Base-by-base conservation (phyloP, 37 sponge, comb jelly and placozoan species). In the Haliclona indistincta region DNA sequence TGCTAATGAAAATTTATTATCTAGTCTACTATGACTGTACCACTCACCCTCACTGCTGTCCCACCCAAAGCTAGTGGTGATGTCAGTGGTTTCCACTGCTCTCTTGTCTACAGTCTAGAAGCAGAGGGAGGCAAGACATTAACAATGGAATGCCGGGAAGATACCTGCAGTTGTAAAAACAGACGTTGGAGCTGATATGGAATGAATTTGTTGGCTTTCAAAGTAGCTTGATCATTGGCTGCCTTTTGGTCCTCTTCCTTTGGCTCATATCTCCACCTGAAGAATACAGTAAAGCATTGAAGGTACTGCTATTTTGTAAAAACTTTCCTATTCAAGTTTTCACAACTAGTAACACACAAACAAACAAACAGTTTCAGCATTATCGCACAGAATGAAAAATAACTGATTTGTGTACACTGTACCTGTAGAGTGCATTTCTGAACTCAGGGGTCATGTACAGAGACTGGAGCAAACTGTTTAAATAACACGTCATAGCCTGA, bases 381-480 rank as follows among this genome's bases (percentile, higher is more conserved):
- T 61, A 22, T 61, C 22, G 2, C 4, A 2, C 39, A 40, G 45
- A 13, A 3, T 1, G n/a, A n/a, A n/a, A n/a, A n/a, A n/a, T 76
- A n/a, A n/a, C n/a, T n/a, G n/a, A n/a, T n/a, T n/a, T n/a, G n/a
- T n/a, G n/a, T n/a, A n/a, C n/a, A n/a, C n/a, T n/a, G n/a, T n/a
- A n/a, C n/a, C n/a, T 63, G 81, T 96, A 93, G 37, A 96, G 62
- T 45, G 90, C 94, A 76, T 90, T 96, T 49, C 97, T 74, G 65
- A 96, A 96, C 75, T 96, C 97, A 7, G 97, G 97, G 4, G 97
- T 86, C 97, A 96, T 96, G 88, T 79, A 96, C 38, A 96, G 87
- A 1, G 91, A 79, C 55, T 96, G 97, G 6, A 96, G 79, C 0
- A 96, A 72, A 49, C 97, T 96, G 88, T 96, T 96, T 34, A 96